Evolutionary conservation across 2,797 vertebrate genomes (phyloP).

Genomic region (Acanthurus leucopareius): DNA sequence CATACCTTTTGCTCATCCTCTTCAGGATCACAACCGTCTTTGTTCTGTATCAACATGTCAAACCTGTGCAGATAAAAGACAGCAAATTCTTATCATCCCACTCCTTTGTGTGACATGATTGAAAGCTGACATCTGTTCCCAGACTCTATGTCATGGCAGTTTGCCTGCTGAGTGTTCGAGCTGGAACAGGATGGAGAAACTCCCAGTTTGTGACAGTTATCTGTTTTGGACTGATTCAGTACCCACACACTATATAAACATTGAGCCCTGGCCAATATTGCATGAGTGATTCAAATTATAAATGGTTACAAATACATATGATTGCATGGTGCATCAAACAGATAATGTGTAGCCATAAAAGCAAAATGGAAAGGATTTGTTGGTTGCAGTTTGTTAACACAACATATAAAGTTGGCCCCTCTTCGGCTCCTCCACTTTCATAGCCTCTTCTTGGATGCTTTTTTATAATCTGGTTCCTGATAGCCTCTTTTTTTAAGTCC

Average conservation of each 20-base stretch:
- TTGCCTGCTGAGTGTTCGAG: slow-evolving; percentile 1
- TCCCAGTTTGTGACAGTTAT: slow-evolving; percentile 25
- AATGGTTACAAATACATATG: not conserved
- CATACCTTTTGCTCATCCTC: not conserved
- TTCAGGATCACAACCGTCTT: not conserved
- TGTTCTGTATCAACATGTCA: slow-evolving; percentile 51
- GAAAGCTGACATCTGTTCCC: slow-evolving; percentile 26
- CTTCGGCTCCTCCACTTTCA: no score
- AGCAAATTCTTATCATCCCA: not conserved
- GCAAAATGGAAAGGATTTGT: not conserved
- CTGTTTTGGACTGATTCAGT: slow-evolving; percentile 3
- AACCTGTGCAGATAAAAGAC: not conserved
- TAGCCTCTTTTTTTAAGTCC: no score
- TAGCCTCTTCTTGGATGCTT: no score
- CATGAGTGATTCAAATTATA: not conserved
- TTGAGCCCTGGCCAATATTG: not conserved
- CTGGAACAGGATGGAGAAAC: slow-evolving; percentile 1
- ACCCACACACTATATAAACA: not conserved
- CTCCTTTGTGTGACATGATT: not conserved
- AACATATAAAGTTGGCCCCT: not conserved
- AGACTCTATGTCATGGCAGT: not conserved
- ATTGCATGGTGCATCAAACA: not conserved
- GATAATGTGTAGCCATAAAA: not conserved
- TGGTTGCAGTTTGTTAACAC: not conserved
- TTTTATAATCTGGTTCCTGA: no score